These are phyloP conservation scores for Phenganax marumi DNA, from an alignment of 92 coral and sea anemone genomes.

Conservation along the genomic window DNA sequence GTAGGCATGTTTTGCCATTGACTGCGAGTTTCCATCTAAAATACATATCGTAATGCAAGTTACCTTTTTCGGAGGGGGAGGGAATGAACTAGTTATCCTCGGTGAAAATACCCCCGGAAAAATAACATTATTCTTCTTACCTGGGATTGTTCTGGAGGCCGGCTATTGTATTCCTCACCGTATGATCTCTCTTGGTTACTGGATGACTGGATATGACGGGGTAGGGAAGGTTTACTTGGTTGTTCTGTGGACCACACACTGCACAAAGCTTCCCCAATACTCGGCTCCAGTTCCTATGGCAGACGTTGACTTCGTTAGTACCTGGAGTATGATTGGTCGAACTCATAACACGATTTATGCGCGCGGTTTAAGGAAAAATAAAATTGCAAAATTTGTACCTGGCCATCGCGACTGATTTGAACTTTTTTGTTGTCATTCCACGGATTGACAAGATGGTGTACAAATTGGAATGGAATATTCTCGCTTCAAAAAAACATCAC, in stretches of 20 bases:
- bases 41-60: too few relatives aligned
- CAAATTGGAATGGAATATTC: constrained; percentile 90
- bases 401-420: constrained; percentile 98
- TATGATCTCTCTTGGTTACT: constrained; percentile 48
- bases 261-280: constrained; percentile 83
- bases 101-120: too few relatives aligned
- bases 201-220: constrained; percentile 58
- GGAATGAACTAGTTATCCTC: too few relatives aligned
- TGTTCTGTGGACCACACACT: constrained; percentile 80
- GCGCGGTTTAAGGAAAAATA: neutral
- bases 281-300: constrained; percentile 87
- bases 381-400: constrained; percentile 56
- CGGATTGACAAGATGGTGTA: constrained; percentile 89
- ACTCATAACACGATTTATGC: neutral
- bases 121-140: neutral
- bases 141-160: constrained; percentile 53
- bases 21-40: constrained; percentile 12
- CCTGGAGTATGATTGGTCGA: neutral
- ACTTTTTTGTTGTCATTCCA: constrained; percentile 99
- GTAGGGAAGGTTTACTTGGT: constrained; percentile 29
- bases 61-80: too few relatives aligned
- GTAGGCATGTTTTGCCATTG: constrained; percentile 78
- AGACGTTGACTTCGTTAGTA: neutral
- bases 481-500: constrained; percentile 57
- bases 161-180: constrained; percentile 24